Base-by-base conservation (phyloP, 2,888 invertebrate genomes). In the Cremastobaeus sp. region DNA sequence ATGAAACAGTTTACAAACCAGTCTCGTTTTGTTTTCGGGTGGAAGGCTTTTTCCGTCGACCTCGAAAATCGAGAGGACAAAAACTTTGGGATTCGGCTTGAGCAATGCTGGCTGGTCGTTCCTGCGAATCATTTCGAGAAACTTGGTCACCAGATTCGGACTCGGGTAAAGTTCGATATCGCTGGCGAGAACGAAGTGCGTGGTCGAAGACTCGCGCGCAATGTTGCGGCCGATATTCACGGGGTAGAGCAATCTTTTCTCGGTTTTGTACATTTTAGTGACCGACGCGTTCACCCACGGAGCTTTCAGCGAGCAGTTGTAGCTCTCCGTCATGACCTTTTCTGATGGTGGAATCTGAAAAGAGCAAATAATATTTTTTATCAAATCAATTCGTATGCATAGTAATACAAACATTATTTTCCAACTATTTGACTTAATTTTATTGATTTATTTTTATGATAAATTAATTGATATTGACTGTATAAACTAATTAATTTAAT, bases 121-220 rank as follows among this genome's bases (percentile, higher is more conserved):
- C 80, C 93, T 93, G 17, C 93, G 92, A 76, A 96, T 92, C 95
- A 96, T 95, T 82, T 94, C 93, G 78, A 96, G 89, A 89, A 97
- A 96, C 85, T 93, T 91, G 17, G 91, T 91, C 55, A 94, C 93
- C 78, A 96, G 88, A 79, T 93, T 92, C 4, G 95, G 94, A 89
- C 94, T 95, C 43, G 96, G 96, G 88, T 96, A 96, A 62, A 97
- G 90, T 87, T 97, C 96, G 81, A 96, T 95, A 86, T 97, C 96
- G 54, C 95, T 95, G 18, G 96, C 93, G 60, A 96, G 90, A 34
- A 96, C 91, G 86, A 91, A 96, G 85, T 95, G 92, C 0, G 96
- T 96, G 39, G 93, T 90, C 0, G 96, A 94, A 21, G 92, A 91
- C 81, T 95, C 95, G 41, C 96, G 90, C 0, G 96, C 96, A n/a